These are phyloP conservation scores for Dunckerocampus dactyliophorus DNA, from an alignment of 2,113 vertebrate genomes.

Conservation along the genomic window DNA sequence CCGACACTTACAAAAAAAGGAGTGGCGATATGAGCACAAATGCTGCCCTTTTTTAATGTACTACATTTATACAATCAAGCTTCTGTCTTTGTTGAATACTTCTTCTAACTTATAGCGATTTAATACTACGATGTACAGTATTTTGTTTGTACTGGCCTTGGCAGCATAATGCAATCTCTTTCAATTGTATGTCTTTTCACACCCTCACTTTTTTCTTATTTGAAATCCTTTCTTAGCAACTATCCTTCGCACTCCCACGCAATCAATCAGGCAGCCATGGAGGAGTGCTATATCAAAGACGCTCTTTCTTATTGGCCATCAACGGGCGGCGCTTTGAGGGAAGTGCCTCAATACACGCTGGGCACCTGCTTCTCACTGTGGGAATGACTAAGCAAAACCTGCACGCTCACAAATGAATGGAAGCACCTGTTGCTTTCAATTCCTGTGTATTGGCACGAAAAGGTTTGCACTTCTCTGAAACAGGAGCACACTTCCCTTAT, in stretches of 20 bases:
- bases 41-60: too few species aligned
- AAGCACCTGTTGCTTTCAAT: slow-evolving; percentile 27
- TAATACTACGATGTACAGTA: too few species aligned
- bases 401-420: slow-evolving; percentile 14
- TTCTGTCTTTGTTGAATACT: too few species aligned
- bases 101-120: too few species aligned
- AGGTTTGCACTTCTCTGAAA: too few species aligned
- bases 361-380: slow-evolving; percentile 33
- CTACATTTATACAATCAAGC: too few species aligned
- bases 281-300: slow-evolving; percentile 48
- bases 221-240: slow-evolving; percentile 18
- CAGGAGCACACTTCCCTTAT: too few species aligned
- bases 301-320: slow-evolving; percentile 45
- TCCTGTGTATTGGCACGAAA: background rate
- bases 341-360: slow-evolving; percentile 10
- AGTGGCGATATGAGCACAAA: background rate
- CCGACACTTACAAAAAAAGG: too few species aligned
- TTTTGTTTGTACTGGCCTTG: too few species aligned
- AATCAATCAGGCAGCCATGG: slow-evolving; percentile 31
- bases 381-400: slow-evolving; percentile 29
- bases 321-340: slow-evolving; percentile 12
- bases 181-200: background rate
- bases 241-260: slow-evolving; percentile 37
- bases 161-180: too few species aligned
- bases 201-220: background rate